Conservation (phyloP, 2,113 vertebrate species). For the Sarotherodon lohbergeri region DNA sequence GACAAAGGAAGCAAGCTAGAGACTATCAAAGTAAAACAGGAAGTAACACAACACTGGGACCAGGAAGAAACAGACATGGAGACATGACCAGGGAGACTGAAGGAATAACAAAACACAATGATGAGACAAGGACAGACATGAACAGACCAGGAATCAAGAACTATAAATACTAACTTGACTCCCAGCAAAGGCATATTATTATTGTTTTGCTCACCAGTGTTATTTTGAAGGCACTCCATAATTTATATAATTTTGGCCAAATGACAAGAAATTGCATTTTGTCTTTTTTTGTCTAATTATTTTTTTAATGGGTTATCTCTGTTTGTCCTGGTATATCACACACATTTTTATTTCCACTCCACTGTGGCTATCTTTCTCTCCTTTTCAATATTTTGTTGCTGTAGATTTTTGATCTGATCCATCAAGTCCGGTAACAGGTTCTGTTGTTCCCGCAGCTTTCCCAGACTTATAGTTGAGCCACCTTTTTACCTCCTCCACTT, state of each 20-base stretch:
- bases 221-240: fast-evolving
- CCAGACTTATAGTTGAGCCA: background rate
- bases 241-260: background rate
- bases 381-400: background rate
- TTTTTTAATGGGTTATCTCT: background rate
- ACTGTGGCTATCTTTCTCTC: background rate
- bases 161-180: background rate
- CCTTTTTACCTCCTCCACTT: background rate
- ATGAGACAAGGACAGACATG: background rate
- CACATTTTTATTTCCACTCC: background rate
- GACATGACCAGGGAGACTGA: background rate
- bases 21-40: background rate
- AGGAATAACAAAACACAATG: background rate
- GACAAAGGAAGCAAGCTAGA: background rate
- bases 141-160: background rate
- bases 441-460: background rate
- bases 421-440: background rate
- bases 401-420: background rate
- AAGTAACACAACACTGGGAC: background rate
- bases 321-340: background rate
- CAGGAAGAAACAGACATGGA: background rate
- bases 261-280: background rate
- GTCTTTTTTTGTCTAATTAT: background rate
- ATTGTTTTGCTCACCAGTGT: background rate
- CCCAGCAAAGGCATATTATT: background rate